Conservation (phyloP, 2,113 vertebrate genomes). For the Speoplatyrhinus poulsoni region DNA sequence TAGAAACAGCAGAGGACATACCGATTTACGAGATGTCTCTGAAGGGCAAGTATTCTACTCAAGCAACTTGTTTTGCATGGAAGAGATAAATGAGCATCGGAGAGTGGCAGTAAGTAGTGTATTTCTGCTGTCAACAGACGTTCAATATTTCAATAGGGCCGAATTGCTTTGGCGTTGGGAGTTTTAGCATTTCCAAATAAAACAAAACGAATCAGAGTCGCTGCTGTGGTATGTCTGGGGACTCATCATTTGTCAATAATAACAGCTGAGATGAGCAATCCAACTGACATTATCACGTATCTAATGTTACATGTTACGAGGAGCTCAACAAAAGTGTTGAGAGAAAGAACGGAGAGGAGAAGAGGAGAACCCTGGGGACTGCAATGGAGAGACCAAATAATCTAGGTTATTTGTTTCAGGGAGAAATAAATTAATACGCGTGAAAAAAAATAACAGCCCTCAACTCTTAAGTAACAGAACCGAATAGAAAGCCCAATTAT, state of each 20-base stretch:
- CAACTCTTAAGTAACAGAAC: slow-evolving; percentile 37
- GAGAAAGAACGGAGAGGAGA: background rate
- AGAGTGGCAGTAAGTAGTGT: too few species aligned
- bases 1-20: too few species aligned
- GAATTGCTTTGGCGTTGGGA: too few species aligned
- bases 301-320: background rate
- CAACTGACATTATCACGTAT: slow-evolving; percentile 15
- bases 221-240: too few species aligned
- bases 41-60: too few species aligned
- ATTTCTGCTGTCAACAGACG: too few species aligned
- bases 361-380: background rate
- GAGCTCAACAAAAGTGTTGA: background rate
- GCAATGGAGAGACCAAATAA: slow-evolving; percentile 54
- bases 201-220: too few species aligned
- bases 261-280: slow-evolving; percentile 37
- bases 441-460: slow-evolving; percentile 59
- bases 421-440: slow-evolving; percentile 65
- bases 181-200: too few species aligned
- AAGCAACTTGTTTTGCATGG: too few species aligned
- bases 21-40: too few species aligned
- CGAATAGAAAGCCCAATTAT: slow-evolving; percentile 53
- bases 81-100: too few species aligned
- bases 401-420: slow-evolving; percentile 66
- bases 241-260: slow-evolving; percentile 34
- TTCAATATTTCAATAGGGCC: too few species aligned